Conservation (phyloP, 1,140 invertebrate genomes). For the Rhopalosiphum maidis region DNA sequence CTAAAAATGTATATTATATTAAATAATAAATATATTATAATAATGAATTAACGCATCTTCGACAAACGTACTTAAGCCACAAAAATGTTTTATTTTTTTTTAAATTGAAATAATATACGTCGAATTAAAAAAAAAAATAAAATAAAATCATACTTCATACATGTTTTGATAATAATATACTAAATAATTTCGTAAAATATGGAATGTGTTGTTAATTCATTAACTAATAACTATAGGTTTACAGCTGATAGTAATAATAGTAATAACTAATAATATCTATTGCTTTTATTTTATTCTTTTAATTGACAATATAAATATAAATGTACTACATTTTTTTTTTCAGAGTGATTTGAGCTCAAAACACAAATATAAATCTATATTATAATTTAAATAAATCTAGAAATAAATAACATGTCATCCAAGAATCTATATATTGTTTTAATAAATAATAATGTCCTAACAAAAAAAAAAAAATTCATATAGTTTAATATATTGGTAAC, state of each 20-base stretch:
- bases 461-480: conserved; percentile 24
- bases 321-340: conserved; percentile 33
- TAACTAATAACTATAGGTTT: neutral
- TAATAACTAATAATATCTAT: conserved; percentile 22
- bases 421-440: conserved; percentile 42
- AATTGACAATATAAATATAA: conserved; percentile 45
- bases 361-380: conserved; percentile 21
- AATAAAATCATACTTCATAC: conserved; percentile 7
- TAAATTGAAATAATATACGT: neutral
- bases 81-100: neutral
- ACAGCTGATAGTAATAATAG: neutral
- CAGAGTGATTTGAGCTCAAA: conserved; percentile 46
- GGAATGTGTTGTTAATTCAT: conserved; percentile 39
- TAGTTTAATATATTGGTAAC: conserved; percentile 51
- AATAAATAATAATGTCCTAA: conserved; percentile 54
- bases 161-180: conserved; percentile 14
- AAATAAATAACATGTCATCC: conserved; percentile 56
- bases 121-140: conserved; percentile 30
- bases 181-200: conserved; percentile 1
- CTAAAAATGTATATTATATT: conserved; percentile 47
- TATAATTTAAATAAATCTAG: conserved; percentile 49
- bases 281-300: conserved; percentile 38
- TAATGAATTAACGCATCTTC: conserved; percentile 26
- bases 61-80: conserved; percentile 45
- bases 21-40: conserved; percentile 45